Evolutionary conservation across 2,888 invertebrate genomes (phyloP), one percentile per base, ranked within the genome.

Genomic region (Scaeva pyrastri): DNA sequence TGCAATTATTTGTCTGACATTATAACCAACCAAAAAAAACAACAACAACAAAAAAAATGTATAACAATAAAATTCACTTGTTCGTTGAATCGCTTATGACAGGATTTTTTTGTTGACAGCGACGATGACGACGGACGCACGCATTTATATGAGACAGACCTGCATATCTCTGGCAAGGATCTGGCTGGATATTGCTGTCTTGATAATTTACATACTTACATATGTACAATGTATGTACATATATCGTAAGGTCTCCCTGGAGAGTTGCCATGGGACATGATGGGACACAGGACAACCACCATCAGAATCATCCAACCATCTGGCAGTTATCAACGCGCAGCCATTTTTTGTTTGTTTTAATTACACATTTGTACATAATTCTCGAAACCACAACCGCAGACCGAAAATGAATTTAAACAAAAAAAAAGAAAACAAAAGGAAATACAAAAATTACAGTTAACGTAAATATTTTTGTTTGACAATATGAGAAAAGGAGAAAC

Each of bases 361-460:
- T 68, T 68, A 52, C 68, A 68, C 68, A 23, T 48, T 68, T 39
- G 50, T 68, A 31, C 31, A 52, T 21, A 68, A 68, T 39, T 14
- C 21, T 14, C 10, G 52, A 31, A 6, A 52, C 68, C 50, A 39
- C 68, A 68, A 68, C 68, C 68, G 23, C 68, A 50, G 45, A 39
- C 21, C 39, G 39, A 23, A 68, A 52, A 68, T 23, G 39, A 52
- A 68, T 45, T 50, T 2, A 52, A 68, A 21, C 12, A 23, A 7
- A 60, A 41, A 62, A 39, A 36, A 19, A 36, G n/a, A n/a, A n/a
- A n/a, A n/a, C n/a, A n/a, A n/a, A n/a, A n/a, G n/a, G 39, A 66
- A 31, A 16, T 45, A 6, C 12, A 11, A 12, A 0, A 14, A 23
- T 41, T 4, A 8, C n/a, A 2, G 2, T 5, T 6, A 3, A 39